Evolutionary conservation across 2,888 invertebrate species (phyloP).

Genomic region (Drosophila vallismaia): DNA sequence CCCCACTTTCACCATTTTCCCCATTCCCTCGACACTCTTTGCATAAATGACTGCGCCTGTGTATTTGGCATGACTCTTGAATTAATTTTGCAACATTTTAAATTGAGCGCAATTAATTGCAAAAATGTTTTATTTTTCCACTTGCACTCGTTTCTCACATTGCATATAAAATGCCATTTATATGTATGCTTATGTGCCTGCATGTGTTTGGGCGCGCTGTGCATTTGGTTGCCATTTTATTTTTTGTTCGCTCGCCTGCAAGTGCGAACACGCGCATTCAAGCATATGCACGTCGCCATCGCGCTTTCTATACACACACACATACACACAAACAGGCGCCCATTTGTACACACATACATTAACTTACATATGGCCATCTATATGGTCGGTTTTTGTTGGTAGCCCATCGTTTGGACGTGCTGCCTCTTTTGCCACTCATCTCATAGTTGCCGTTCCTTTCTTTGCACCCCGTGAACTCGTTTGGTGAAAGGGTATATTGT

Average conservation of each 20-base stretch:
- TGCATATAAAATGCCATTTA: conserved; percentile 15
- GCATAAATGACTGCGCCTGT: conserved; percentile 77
- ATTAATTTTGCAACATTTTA: conserved; percentile 83
- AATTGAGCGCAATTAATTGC: conserved; percentile 83
- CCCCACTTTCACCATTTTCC: not conserved
- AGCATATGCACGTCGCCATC: conserved; percentile 71
- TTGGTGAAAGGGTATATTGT: conserved; percentile 4
- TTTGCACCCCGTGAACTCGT: conserved; percentile 12
- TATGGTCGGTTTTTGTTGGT: conserved; percentile 52
- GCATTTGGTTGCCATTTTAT: conserved; percentile 65
- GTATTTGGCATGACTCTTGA: conserved; percentile 81
- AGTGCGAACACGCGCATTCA: conserved; percentile 80
- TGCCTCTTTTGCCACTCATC: conserved; percentile 75
- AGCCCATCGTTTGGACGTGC: conserved; percentile 64
- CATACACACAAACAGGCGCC: conserved; percentile 10
- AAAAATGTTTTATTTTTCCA: conserved; percentile 80
- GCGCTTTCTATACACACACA: conserved; percentile 40
- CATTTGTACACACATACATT: conserved; percentile 12
- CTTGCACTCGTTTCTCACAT: conserved; percentile 72
- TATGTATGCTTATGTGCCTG: conserved; percentile 39
- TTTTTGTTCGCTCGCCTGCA: conserved; percentile 61
- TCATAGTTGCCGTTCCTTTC: conserved; percentile 47
- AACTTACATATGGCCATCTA: conserved; percentile 25
- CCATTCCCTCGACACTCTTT: conserved; percentile 51
- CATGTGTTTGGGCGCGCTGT: conserved; percentile 63